Evolutionary conservation across 2,113 vertebrate genomes (phyloP), one percentile per base, ranked within the genome.

Genomic region (Carassius gibelio): DNA sequence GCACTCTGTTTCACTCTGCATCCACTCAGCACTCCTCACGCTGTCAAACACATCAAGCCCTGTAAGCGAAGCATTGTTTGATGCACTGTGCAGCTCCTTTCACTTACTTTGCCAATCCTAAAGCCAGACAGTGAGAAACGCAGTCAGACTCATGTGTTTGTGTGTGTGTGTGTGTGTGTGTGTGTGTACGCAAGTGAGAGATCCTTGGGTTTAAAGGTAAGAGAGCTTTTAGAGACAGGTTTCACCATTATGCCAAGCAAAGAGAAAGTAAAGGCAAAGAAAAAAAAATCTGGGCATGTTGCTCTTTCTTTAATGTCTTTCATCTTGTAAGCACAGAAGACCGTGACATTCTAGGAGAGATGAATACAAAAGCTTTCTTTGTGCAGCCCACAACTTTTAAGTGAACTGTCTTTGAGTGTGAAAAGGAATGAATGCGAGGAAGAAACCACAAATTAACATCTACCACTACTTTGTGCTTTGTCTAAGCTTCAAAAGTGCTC

Each of bases 91-190:
- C 62, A 64, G 68, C 48, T 84, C 48, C 57, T 66, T 84, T 78
- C 82, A 84, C 71, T 42, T 61, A 64, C 50, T 34, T 38, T 80
- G 75, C 68, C 69, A 88, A 86, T 86, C 81, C 81, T 84, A 19
- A 57, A 71, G 48, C 26, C 75, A 83, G 55, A 86, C 42, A 62
- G 59, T 45, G 42, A 48, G n/a, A 59, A 79, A 69, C 50, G 3
- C 81, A 77, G 71, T 45, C 42, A 45, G 71, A 23, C 26, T 76
- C 9, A 1, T 38, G 36, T 38, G 57, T 45, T 0, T 45, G 42
- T 45, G 42, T 42, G 42, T 45, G 42, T 30, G 30, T 30, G 26
- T 45, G 42, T 45, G 42, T 9, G 42, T 42, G 8, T 45, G 42
- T 45, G 8, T 45, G 42, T 45, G 42, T 45, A 9, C 8, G 42